Evolutionary conservation across 53 echinoderm and acorn worm genomes (phyloP), one percentile per base, ranked within the genome.

Genomic region (Henricia sp.): DNA sequence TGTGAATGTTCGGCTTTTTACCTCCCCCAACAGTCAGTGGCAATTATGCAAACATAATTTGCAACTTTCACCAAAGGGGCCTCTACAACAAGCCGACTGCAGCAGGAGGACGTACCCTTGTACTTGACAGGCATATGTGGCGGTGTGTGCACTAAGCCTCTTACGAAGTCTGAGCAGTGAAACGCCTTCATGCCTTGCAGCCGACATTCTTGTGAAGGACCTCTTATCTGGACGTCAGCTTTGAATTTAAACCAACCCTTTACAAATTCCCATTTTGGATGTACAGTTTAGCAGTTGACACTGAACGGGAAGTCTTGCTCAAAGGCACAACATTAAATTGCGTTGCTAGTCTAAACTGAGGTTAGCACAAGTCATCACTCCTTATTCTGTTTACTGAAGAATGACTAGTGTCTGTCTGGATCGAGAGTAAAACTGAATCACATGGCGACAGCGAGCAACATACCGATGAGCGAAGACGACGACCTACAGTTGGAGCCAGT

Each of bases 401-500:
- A 75, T 75, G 75, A 23, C 57, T 27, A 56, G 23, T 26, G 12
- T 12, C 3, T 27, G 39, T 26, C 1, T 64, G 12, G 46, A 30
- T n/a, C 30, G 19, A 64, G 65, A 64, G 64, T 64, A 63, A 64
- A 78, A 32, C 21, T n/a, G 30, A 43, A 30, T 44, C 80, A 63
- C 62, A 80, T 80, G 80, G 80, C 80, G 62, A 63, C 80, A 63
- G 63, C 80, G 46, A 64, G 44, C 20, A 80, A 80, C 32, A 80
- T 64, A 26, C 80, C 80, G 48, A 80, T 80, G 80, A 80, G 80
- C 63, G 80, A 80, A 44, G 80, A 80, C 64, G 80, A 80, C 30
- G 80, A 80, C 50, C 1, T 80, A 10, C 80, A 80, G 37, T 64
- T 62, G 27, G 80, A 80, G 43, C 80, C 80, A 11, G 62, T 48